Percentiles rank a stretch among this genome's conserved stretches.
phyloP scores from a whole-genome alignment of 2,797 vertebrate species.

The Anguilla marmorata region DNA sequence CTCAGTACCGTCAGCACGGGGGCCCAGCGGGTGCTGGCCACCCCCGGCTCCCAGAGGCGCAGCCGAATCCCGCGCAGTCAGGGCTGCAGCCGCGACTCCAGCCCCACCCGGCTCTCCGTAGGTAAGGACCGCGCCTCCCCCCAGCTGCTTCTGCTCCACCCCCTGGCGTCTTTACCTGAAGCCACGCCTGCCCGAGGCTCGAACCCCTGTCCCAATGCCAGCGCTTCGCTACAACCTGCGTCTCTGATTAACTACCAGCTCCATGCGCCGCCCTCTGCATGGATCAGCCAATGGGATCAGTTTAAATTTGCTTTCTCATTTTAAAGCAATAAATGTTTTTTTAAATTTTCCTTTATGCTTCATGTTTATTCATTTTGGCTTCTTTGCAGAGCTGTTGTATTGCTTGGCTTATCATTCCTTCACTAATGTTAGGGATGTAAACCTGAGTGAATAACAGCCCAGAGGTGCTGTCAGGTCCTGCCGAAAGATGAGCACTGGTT shows the following conservation, averaged over 20 bases:
- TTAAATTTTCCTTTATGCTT: not conserved
- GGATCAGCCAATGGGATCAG: not conserved
- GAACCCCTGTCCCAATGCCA: not conserved
- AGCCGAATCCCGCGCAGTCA: conserved; percentile 97
- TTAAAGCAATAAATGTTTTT: not conserved
- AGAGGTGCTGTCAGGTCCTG: not conserved
- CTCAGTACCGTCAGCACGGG: conserved; percentile 89
- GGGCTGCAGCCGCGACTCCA: conserved; percentile 95
- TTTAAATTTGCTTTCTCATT: not conserved
- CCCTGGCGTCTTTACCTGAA: not conserved
- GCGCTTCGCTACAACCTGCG: not conserved
- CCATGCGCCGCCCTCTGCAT: not conserved
- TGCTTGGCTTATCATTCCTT: not conserved
- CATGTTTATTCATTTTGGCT: not conserved
- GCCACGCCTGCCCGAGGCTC: not conserved
- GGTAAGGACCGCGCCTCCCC: conserved; percentile 72
- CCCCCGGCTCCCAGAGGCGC: conserved; percentile 76
- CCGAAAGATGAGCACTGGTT: not conserved
- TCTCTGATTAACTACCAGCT: not conserved
- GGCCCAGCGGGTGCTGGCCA: conserved; percentile 83
- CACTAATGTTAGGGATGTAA: not conserved
- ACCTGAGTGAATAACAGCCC: not conserved
- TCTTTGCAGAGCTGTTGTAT: conserved; percentile 1
- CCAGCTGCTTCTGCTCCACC: not conserved
- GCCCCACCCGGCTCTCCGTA: conserved; percentile 92